phyloP scores from a whole-genome alignment of 2,888 invertebrate genomes.

The Leptopilina drosophilae region DNA sequence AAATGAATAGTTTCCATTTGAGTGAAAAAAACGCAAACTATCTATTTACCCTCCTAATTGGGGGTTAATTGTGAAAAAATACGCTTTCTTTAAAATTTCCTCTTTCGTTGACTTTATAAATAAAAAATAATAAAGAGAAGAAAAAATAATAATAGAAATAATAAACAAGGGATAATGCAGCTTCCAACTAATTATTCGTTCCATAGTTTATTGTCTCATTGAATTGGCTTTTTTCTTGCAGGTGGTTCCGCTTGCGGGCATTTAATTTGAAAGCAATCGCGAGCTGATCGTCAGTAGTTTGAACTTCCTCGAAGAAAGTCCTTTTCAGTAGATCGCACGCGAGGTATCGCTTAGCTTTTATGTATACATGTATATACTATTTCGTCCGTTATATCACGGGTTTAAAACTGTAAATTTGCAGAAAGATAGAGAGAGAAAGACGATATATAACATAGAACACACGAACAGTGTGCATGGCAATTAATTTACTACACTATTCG shows the following conservation, averaged over 20 bases:
- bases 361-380: constrained; percentile 39
- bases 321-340: constrained; percentile 30
- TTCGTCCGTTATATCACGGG: constrained; percentile 53
- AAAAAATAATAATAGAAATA: no score
- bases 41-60: no score
- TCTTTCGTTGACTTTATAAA: no score
- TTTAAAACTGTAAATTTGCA: constrained; percentile 52
- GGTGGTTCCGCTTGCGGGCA: not conserved
- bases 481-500: constrained; percentile 28
- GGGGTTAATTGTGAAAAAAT: no score
- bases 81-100: no score
- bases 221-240: not conserved
- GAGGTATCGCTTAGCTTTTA: constrained; percentile 32
- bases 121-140: no score
- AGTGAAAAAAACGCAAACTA: no score
- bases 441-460: not conserved
- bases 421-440: constrained; percentile 21
- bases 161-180: not conserved
- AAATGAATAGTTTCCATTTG: no score
- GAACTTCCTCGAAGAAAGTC: constrained; percentile 42
- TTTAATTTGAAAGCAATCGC: constrained; percentile 38
- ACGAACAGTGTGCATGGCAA: constrained; percentile 24
- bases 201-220: not conserved
- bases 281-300: constrained; percentile 24
- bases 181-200: not conserved